Percentiles rank a stretch among this genome's conserved stretches.
phyloP scores from a whole-genome alignment of 2,888 invertebrate species.

The Epistrophe grossulariae region DNA sequence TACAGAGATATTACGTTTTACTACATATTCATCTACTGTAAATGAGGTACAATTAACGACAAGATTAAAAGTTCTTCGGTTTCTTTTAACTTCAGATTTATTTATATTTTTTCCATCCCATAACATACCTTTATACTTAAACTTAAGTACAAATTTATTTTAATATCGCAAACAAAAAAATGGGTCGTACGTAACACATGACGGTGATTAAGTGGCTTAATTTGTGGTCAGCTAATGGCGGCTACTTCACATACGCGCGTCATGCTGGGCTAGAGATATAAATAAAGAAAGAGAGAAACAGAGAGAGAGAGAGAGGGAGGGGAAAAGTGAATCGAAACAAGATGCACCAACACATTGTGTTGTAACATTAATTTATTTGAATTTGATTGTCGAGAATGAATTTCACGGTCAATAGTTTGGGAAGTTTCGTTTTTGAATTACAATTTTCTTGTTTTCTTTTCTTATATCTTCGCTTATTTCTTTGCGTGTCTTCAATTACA shows the following conservation, averaged over 20 bases:
- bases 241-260: conserved; percentile 55
- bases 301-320: background rate
- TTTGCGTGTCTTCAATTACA: conserved; percentile 63
- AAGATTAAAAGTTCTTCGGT: background rate
- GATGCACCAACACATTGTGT: conserved; percentile 24
- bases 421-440: conserved; percentile 52
- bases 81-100: background rate
- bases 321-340: background rate
- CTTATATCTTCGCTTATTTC: background rate
- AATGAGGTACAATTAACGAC: background rate
- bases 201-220: conserved; percentile 72
- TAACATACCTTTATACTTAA: background rate
- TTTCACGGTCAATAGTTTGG: conserved; percentile 72
- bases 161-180: conserved; percentile 14
- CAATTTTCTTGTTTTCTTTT: conserved; percentile 45
- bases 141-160: background rate
- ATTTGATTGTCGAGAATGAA: conserved; percentile 59
- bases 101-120: background rate
- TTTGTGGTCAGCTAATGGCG: conserved; percentile 64
- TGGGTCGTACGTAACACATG: conserved; percentile 56
- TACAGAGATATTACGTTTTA: no score
- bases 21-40: no score
- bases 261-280: conserved; percentile 10
- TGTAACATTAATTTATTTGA: conserved; percentile 53
- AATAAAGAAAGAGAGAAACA: no score